Evolutionary conservation across 2,888 invertebrate genomes (phyloP).

Genomic region (Selenia dentaria): DNA sequence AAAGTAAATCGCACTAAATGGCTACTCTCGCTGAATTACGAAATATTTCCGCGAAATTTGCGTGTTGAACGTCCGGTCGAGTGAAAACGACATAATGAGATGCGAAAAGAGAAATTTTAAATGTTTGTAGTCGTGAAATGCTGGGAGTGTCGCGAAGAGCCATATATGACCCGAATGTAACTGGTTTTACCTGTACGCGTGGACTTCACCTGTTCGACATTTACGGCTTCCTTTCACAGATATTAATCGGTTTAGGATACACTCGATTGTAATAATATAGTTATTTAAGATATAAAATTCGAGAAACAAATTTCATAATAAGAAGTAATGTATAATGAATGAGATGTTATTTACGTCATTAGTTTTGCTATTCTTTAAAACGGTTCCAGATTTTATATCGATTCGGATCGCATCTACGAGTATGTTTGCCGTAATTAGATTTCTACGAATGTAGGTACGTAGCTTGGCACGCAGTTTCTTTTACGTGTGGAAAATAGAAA

Average conservation of each 20-base stretch:
- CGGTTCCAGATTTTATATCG: slow-evolving; percentile 10
- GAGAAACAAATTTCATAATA: slow-evolving; percentile 12
- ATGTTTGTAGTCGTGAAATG: slow-evolving; percentile 78
- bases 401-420: slow-evolving; percentile 36
- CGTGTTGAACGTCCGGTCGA: slow-evolving; percentile 63
- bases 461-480: slow-evolving; percentile 76
- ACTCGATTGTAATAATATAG: slow-evolving; percentile 5
- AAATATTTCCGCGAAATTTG: slow-evolving; percentile 67
- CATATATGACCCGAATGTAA: slow-evolving; percentile 75
- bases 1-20: slow-evolving; percentile 71
- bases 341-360: slow-evolving; percentile 9
- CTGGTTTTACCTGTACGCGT: slow-evolving; percentile 65
- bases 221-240: slow-evolving; percentile 51
- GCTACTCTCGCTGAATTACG: slow-evolving; percentile 78
- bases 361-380: slow-evolving; percentile 12
- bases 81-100: slow-evolving; percentile 82
- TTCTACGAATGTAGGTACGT: slow-evolving; percentile 63
- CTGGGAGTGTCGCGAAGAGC: slow-evolving; percentile 74
- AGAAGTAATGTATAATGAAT: slow-evolving; percentile 7
- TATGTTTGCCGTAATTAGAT: slow-evolving; percentile 68
- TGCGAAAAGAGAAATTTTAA: slow-evolving; percentile 84
- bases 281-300: no score
- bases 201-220: slow-evolving; percentile 44
- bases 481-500: slow-evolving; percentile 85
- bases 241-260: slow-evolving; percentile 29